Base-by-base conservation (phyloP, 2,797 vertebrate species). In the Saxicola maurus region DNA sequence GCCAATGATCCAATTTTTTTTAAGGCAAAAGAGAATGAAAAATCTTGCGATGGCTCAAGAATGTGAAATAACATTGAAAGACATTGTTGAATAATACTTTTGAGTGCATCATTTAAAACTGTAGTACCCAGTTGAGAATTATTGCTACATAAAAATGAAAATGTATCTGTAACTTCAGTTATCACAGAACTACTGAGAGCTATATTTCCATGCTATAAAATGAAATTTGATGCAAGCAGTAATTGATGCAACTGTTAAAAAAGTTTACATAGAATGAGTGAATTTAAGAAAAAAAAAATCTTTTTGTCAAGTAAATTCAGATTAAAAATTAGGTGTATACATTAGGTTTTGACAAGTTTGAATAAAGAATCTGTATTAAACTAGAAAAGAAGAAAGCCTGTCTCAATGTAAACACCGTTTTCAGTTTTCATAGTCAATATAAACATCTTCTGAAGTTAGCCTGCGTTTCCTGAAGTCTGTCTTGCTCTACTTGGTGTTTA, bases 401-500 rank as follows among this genome's bases (percentile, higher is more conserved):
- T 92, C 53, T 86, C 74, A 74, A 45, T 62, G 37, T 94, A 80
- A 90, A 89, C 62, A 65, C 59, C 2, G 0, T 82, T 88, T 93
- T 78, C 69, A 74, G 66, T 72, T 86, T 94, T 78, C 90, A 31
- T 81, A 89, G 76, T 82, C 60, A 88, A 30, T 81, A 64, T 86
- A 94, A 91, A 90, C 67, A 55, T 83, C 51, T 75, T 73, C 64
- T 92, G 81, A 91, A 89, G 30, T 81, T 76, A 78, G 77, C 45
- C 51, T 72, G 76, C 66, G 72, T 87, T 95, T 95, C 71, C 79
- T 92, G 79, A 90, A 73, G 87, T 83, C 80, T 91, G 67, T 90
- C 72, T 89, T 0, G 0, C 69, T 91, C 85, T 65, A 60, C 78
- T 89, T 76, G 23, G 17, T 90, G 85, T 87, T 95, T 94, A 69